Conservation (phyloP, 1,140 invertebrate genomes). For the Leptestheria dahalacensis region DNA sequence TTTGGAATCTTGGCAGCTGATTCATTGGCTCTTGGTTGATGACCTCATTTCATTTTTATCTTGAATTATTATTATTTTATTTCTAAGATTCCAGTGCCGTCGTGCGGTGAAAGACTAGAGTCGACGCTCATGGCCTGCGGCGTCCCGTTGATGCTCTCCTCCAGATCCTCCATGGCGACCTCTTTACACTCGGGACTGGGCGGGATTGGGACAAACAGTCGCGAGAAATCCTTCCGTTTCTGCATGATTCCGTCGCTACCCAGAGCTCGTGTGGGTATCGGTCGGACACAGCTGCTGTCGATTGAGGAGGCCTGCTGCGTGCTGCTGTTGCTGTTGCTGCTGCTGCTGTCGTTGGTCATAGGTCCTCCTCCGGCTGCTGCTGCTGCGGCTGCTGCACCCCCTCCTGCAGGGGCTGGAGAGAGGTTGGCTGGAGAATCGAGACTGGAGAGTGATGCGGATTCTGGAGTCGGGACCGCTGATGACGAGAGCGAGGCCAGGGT, state of each 20-base stretch:
- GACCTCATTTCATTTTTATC: no score
- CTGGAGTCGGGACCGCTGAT: not conserved
- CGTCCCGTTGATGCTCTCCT: not conserved
- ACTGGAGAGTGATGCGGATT: not conserved
- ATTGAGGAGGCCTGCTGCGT: no score
- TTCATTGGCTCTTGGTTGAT: no score
- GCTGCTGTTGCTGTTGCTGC: not conserved
- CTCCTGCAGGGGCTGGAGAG: not conserved
- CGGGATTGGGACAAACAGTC: constrained; percentile 8
- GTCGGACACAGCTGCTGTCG: no score
- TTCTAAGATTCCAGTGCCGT: not conserved
- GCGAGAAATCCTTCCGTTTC: constrained; percentile 4
- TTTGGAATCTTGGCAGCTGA: no score
- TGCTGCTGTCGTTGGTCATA: no score
- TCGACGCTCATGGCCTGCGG: constrained; percentile 10
- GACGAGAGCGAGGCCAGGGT: not conserved
- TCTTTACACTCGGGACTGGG: not conserved
- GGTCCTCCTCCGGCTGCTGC: not conserved
- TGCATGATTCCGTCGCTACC: not conserved
- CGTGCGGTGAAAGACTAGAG: constrained; percentile 8
- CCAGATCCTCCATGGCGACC: constrained; percentile 1
- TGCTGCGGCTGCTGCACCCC: not conserved
- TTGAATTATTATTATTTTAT: no score
- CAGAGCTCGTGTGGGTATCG: not conserved
- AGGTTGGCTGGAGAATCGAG: not conserved